Conservation (phyloP, 2,113 vertebrate genomes). For the Neodontobutis hainanensis region DNA sequence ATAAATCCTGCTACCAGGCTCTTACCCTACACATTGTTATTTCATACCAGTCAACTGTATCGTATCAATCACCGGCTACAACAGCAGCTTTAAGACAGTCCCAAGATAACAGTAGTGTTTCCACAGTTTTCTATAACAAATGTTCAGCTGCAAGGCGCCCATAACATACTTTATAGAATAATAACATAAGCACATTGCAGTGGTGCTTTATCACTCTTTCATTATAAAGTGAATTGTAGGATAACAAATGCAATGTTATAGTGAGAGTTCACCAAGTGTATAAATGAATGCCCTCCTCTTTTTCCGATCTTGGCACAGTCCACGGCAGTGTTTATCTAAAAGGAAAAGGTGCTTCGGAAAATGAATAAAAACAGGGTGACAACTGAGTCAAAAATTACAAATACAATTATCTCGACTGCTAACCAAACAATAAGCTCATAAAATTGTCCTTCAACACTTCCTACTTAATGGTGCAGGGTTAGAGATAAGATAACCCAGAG, state of each 20-base stretch:
- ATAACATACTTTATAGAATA: conserved; percentile 12
- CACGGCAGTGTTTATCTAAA: conserved; percentile 34
- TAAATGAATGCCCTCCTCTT: conserved; percentile 17
- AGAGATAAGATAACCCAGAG: conserved; percentile 40
- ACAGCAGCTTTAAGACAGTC: conserved; percentile 2
- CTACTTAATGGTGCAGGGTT: conserved; percentile 36
- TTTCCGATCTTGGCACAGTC: conserved; percentile 27
- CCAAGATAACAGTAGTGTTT: conserved; percentile 28
- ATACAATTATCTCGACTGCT: conserved; percentile 44
- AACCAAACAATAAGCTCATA: conserved; percentile 53
- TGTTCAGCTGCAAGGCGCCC: conserved; percentile 11
- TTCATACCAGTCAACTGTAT: conserved; percentile 1
- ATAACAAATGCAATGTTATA: conserved; percentile 37
- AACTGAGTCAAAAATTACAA: conserved; percentile 41
- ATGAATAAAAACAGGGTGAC: conserved; percentile 56
- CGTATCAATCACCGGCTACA: conserved; percentile 5
- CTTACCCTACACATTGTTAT: background rate
- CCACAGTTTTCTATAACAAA: conserved; percentile 21
- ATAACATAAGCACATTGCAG: conserved; percentile 30
- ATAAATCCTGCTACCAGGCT: background rate
- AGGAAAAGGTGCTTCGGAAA: conserved; percentile 44
- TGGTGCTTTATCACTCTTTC: conserved; percentile 37
- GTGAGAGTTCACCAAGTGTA: conserved; percentile 6
- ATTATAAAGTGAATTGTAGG: conserved; percentile 22
- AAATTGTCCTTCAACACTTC: conserved; percentile 60